Base-by-base conservation (phyloP, 2,888 invertebrate species). In the Creontiades dilutus region DNA sequence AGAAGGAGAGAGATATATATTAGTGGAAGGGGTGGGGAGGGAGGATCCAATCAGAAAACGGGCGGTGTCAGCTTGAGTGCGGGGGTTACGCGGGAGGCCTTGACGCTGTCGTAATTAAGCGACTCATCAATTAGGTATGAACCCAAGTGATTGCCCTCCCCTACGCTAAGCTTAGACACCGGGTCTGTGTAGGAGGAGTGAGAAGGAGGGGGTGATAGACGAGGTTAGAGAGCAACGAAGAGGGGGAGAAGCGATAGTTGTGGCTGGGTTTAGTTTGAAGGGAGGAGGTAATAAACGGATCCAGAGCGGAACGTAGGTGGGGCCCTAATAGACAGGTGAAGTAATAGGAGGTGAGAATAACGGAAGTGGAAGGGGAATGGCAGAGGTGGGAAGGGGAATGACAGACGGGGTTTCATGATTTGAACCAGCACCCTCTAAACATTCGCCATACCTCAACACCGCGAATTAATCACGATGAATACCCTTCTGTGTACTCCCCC, bases 41-140 rank as follows among this genome's bases (percentile, higher is more conserved):
- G 37, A 9, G 19, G 16, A 61, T 61, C 61, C 61, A 61, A 61
- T 61, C 61, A 61, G 61, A 61, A n/a, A 61, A 19, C 61, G 61
- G 61, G 16, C 9, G 61, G 61, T 19, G 61, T 19, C 61, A 61
- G 61, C 61, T 61, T 19, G 61, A 19, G 61, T 12, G 52, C 16
- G 16, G 52, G 16, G 52, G 52, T 52, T 52, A 57, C 19, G n/a
- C 61, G 61, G n/a, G 61, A 61, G 3, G 52, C 61, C 61, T 61
- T 52, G 52, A 19, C n/a, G 61, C 61, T 19, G 61, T 61, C 61
- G 61, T 61, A 61, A 61, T 61, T 61, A 61, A 61, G 61, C 61
- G 61, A 3, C 61, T 16, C 61, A 61, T 61, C 61, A 61, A 61
- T 61, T 61, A 61, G 61, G 61, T 61, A 61, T 61, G 19, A 61